Conservation (phyloP, 2,797 vertebrate genomes). For the Xenentodon cancila region DNA sequence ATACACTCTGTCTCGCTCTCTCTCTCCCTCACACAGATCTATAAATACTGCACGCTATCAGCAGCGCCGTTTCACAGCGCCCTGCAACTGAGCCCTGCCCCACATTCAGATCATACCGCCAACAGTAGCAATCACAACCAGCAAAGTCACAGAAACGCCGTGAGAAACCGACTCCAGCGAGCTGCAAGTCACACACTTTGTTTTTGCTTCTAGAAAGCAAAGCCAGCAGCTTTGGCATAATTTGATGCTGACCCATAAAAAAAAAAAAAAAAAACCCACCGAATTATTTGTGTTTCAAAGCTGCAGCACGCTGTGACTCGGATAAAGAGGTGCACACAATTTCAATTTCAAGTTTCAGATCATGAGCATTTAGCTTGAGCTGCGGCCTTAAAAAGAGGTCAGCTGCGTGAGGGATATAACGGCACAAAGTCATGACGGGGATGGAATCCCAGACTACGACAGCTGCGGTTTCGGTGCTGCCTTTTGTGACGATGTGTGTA, state of each 20-base stretch:
- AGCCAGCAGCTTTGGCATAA: not conserved
- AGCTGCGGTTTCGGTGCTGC: constrained; percentile 51
- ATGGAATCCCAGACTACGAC: constrained; percentile 44
- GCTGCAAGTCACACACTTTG: not conserved
- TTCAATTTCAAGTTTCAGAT: constrained; percentile 7
- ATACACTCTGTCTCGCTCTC: constrained; percentile 28
- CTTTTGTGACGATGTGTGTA: constrained; percentile 23
- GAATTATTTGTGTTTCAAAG: constrained; percentile 14
- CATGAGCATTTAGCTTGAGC: constrained; percentile 30
- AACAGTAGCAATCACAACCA: constrained; percentile 27
- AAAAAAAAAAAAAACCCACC: not conserved
- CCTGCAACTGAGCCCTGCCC: constrained; percentile 61
- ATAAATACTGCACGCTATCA: constrained; percentile 72
- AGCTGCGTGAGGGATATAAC: constrained; percentile 17
- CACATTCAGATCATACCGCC: constrained; percentile 61
- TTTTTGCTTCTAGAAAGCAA: constrained; percentile 3
- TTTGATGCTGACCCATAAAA: not conserved
- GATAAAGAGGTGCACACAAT: not conserved
- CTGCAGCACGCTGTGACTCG: not conserved
- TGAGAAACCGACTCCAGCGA: constrained; percentile 15
- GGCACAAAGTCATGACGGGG: constrained; percentile 46
- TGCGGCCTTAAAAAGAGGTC: constrained; percentile 55
- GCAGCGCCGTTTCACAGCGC: constrained; percentile 50
- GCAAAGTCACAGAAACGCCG: constrained; percentile 11
- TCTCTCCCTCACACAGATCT: constrained; percentile 43